A percentile compares a stretch with the other conserved stretches of the same genome.
phyloP scores from a whole-genome alignment of 2,888 invertebrate species.

The Oxyteleia sp. region DNA sequence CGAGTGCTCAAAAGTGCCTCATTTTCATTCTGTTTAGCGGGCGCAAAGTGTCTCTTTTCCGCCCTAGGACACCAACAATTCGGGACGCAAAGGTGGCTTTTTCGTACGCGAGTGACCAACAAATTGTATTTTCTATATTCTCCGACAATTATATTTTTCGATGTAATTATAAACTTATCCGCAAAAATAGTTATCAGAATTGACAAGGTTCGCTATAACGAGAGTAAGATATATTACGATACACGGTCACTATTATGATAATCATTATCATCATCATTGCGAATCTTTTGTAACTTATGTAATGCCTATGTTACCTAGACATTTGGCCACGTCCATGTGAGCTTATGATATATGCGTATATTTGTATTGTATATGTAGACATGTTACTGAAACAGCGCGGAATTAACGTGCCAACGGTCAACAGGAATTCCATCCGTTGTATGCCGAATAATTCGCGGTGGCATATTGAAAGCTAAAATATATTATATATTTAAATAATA shows the following conservation, averaged over 20 bases:
- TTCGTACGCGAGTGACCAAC: no score
- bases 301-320: constrained; percentile 42
- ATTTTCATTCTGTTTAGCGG: no score
- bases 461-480: constrained; percentile 53
- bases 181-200: no score
- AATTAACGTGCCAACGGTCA: constrained; percentile 64
- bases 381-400: constrained; percentile 61
- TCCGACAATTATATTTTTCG: no score
- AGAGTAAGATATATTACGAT: no score
- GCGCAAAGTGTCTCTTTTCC: no score
- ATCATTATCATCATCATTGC: constrained; percentile 14
- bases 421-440: constrained; percentile 56
- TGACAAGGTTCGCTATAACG: no score
- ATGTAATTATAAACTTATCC: no score
- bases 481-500: constrained; percentile 40
- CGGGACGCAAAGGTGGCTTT: no score
- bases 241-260: constrained; percentile 32
- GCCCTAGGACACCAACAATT: no score
- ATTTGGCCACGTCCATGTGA: constrained; percentile 42
- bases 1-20: no score
- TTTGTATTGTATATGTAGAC: constrained; percentile 67
- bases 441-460: constrained; percentile 24
- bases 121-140: no score
- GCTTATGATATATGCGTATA: constrained; percentile 63
- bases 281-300: constrained; percentile 35